phyloP scores from a whole-genome alignment of 2,888 invertebrate genomes.

The Molorchus minor region DNA sequence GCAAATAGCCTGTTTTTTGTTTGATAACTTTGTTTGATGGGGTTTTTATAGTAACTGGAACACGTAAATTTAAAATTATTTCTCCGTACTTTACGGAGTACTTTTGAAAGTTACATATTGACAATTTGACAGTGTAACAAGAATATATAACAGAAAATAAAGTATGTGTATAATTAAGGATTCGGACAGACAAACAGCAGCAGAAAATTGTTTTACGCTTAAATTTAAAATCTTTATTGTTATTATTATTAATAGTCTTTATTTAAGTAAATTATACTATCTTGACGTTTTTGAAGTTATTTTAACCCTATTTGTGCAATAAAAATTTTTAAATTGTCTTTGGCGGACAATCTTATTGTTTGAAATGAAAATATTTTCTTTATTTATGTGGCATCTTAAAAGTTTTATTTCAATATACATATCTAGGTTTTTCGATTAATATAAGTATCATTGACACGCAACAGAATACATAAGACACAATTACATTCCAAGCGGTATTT shows the following conservation, averaged over 20 bases:
- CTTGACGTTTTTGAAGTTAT: too few relatives aligned
- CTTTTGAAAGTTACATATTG: constrained; percentile 37
- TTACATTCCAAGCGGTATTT: constrained; percentile 22
- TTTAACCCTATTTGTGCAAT: too few relatives aligned
- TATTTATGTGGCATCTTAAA: constrained; percentile 36
- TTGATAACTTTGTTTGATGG: constrained; percentile 64
- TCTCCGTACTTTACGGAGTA: constrained; percentile 33
- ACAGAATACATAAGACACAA: constrained; percentile 14
- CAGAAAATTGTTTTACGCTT: too few relatives aligned
- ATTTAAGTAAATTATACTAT: too few relatives aligned
- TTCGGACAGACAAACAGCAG: too few relatives aligned
- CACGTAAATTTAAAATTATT: constrained; percentile 62
- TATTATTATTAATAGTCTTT: too few relatives aligned
- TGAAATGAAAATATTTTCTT: constrained; percentile 49
- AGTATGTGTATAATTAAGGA: too few relatives aligned
- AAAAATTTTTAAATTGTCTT: background rate
- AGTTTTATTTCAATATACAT: constrained; percentile 31
- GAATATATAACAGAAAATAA: too few relatives aligned
- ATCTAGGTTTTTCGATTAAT: too few relatives aligned
- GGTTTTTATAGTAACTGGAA: constrained; percentile 59
- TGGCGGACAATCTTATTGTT: constrained; percentile 30
- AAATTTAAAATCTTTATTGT: too few relatives aligned
- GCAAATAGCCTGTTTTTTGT: constrained; percentile 63
- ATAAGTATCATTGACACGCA: constrained; percentile 20
- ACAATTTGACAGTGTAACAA: too few relatives aligned